Base-by-base conservation (phyloP, 2,113 vertebrate genomes). In the Lophotis ruficrista region DNA sequence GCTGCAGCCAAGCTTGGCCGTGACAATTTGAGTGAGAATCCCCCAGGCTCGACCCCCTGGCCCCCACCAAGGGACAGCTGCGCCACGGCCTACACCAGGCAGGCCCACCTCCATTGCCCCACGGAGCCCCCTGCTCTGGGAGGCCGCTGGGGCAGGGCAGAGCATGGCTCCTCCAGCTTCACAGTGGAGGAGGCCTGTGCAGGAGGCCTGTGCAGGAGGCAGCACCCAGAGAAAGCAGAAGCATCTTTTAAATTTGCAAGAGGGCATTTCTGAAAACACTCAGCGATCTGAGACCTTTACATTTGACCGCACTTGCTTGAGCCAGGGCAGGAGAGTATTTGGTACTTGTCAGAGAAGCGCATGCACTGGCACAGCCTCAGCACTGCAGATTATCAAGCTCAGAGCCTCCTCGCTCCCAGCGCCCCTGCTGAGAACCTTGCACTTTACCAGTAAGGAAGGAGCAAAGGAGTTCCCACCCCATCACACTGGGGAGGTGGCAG, bases 321-420 rank as follows among this genome's bases (percentile, higher is more conserved):
- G 20, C 20, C 11, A 47, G 41, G 12, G 23, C 70, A 71, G 65
- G 60, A 51, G 12, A 28, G 12, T 0, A 6, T 14, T 8, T n/a
- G 53, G 41, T 31, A 48, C 43, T 14, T 47, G 10, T 18, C 22
- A 22, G 58, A 77, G 27, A 7, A 35, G 17, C 47, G 20, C 1
- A 0, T 4, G 45, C n/a, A n/a, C 28, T 9, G 25, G 51, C 83
- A 23, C 60, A 70, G 43, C 58, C 21, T 33, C 0, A 0, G 3
- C 11, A 8, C 17, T 25, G 27, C 50, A 28, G 38, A 7, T 56
- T 7, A 16, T 10, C 14, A 4, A 47, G 8, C 30, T n/a, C 19
- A 15, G 5, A 2, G 25, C 27, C 23, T 18, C 41, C 64, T 54
- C 10, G 9, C 21, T 56, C 48, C 11, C 47, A 7, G 58, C 38